Percentiles rank a stretch among this genome's conserved stretches.
These are phyloP conservation scores for Ophion ellenae DNA, from an alignment of 2,888 invertebrate genomes.

Conservation along the genomic window DNA sequence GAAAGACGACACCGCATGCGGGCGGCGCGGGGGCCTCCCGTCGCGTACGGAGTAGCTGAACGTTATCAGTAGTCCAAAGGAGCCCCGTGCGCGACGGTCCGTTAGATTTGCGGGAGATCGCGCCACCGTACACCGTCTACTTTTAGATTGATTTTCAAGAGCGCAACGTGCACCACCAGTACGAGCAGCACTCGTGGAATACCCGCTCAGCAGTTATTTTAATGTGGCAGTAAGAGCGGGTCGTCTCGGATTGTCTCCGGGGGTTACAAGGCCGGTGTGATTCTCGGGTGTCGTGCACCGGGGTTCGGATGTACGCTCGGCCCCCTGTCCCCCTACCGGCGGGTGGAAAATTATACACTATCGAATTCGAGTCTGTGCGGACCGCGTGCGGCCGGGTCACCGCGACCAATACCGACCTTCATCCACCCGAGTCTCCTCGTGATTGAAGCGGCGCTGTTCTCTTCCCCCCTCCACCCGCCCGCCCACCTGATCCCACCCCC, in stretches of 20 bases:
- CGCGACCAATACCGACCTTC: conserved; percentile 56
- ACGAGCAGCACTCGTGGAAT: conserved; percentile 40
- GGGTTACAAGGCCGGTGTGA: conserved; percentile 69
- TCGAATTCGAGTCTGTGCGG: conserved; percentile 57
- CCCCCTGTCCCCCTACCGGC: conserved; percentile 76
- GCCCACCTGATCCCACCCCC: conserved; percentile 25
- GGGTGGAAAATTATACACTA: conserved; percentile 70
- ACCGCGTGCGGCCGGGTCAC: conserved; percentile 66
- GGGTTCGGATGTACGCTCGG: conserved; percentile 73
- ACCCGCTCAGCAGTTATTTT: conserved; percentile 77
- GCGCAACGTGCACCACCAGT: conserved; percentile 64
- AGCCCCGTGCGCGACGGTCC: background rate
- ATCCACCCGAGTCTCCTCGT: conserved; percentile 18
- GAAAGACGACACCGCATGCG: background rate
- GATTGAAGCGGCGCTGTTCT: background rate
- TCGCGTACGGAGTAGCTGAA: too few relatives aligned
- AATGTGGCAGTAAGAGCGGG: conserved; percentile 76
- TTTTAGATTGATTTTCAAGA: conserved; percentile 83
- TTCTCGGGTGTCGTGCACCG: conserved; percentile 71
- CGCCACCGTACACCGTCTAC: conserved; percentile 78
- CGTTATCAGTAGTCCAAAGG: too few relatives aligned
- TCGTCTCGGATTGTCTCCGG: conserved; percentile 71
- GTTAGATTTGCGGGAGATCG: conserved; percentile 70
- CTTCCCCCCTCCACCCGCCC: conserved; percentile 1
- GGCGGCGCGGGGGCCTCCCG: background rate